Conservation (phyloP, 2,113 vertebrate species). For the Mirounga angustirostris region DNA sequence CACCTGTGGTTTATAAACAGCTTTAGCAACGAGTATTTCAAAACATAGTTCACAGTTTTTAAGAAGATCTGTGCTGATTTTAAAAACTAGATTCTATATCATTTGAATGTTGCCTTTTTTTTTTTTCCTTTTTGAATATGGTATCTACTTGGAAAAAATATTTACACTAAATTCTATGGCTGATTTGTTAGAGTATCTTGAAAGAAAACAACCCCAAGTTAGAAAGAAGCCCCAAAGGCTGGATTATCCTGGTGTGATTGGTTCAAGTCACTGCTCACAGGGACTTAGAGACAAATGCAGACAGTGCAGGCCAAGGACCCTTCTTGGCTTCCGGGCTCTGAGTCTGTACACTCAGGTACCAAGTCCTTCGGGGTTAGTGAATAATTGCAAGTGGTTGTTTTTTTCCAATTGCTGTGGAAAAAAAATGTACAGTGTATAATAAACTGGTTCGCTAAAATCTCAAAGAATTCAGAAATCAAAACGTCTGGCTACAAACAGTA, state of each 20-base stretch:
- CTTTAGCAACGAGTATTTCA: slow-evolving; percentile 94
- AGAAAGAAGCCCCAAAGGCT: slow-evolving; percentile 86
- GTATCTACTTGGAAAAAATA: slow-evolving; percentile 92
- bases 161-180: slow-evolving; percentile 94
- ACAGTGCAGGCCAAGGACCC: slow-evolving; percentile 36
- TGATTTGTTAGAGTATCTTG: slow-evolving; percentile 88
- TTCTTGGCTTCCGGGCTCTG: slow-evolving; percentile 81
- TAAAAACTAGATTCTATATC: slow-evolving; percentile 95
- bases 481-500: slow-evolving; percentile 88
- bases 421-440: slow-evolving; percentile 88
- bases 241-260: slow-evolving; percentile 83
- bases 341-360: slow-evolving; percentile 86
- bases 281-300: slow-evolving; percentile 82
- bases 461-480: slow-evolving; percentile 88
- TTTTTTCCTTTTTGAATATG: slow-evolving; percentile 88
- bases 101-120: slow-evolving; percentile 89
- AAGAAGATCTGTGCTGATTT: slow-evolving; percentile 96
- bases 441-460: slow-evolving; percentile 87
- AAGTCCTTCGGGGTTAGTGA: slow-evolving; percentile 82
- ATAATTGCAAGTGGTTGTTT: slow-evolving; percentile 78
- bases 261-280: slow-evolving; percentile 82
- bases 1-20: slow-evolving; percentile 99
- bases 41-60: slow-evolving; percentile 98
- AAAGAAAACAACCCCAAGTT: slow-evolving; percentile 90
- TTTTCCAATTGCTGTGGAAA: slow-evolving; percentile 76